These are phyloP conservation scores for Aurelia sp. DNA, from an alignment of 30 jellyfish, hydroid and myxozoan genomes.

Conservation along the genomic window DNA sequence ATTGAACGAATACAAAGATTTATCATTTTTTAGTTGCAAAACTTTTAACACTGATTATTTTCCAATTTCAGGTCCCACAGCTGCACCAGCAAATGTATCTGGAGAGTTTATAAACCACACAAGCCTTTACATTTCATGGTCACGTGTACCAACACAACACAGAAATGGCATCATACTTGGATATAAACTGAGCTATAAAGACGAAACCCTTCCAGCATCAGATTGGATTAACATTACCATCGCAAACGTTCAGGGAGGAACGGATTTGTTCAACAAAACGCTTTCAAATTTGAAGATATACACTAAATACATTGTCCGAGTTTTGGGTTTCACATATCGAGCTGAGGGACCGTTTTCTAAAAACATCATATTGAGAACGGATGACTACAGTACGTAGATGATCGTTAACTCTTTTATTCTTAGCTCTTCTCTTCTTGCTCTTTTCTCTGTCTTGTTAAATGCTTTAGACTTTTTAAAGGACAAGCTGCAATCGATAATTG, in stretches of 20 bases:
- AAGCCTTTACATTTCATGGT: conserved; percentile 36
- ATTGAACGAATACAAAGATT: no score
- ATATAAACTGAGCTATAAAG: conserved; percentile 42
- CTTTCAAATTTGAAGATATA: conserved; percentile 33
- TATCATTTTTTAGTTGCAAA: no score
- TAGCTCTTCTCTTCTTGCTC: neutral
- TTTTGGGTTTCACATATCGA: conserved; percentile 28
- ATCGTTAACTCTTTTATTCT: neutral
- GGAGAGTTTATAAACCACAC: conserved; percentile 46
- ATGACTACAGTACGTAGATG: conserved; percentile 32
- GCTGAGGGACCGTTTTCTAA: conserved; percentile 37
- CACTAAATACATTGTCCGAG: conserved; percentile 28
- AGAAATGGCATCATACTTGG: conserved; percentile 57
- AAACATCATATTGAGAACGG: conserved; percentile 50
- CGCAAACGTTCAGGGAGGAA: neutral
- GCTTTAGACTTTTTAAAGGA: no score
- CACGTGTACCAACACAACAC: conserved; percentile 20
- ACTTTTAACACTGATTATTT: no score
- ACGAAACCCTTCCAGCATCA: conserved; percentile 10
- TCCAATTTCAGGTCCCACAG: conserved; percentile 32
- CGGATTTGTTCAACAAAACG: conserved; percentile 10
- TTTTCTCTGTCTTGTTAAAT: neutral
- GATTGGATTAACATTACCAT: conserved; percentile 1
- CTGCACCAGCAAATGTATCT: conserved; percentile 46
- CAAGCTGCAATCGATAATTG: no score